Percentiles rank a stretch among this genome's conserved stretches.
phyloP scores from a whole-genome alignment of 2,797 vertebrate genomes.

The Cyclura pinguis region DNA sequence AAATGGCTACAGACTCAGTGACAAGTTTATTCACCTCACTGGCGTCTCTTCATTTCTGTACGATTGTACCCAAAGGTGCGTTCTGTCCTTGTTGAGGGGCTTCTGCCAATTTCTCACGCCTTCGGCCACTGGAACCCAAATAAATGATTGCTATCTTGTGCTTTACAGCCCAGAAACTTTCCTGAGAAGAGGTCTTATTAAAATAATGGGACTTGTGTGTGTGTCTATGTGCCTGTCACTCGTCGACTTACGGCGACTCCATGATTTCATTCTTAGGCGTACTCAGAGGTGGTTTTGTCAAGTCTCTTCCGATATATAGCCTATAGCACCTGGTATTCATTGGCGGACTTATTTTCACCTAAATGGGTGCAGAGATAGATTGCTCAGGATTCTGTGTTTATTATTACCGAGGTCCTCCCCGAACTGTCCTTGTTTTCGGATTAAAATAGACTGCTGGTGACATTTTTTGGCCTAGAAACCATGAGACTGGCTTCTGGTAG shows the following conservation, averaged over 20 bases:
- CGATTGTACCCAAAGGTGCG: background rate
- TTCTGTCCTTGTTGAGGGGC: background rate
- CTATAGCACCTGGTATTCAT: no score
- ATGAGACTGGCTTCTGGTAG: background rate
- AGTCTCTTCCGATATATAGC: no score
- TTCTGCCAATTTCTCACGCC: background rate
- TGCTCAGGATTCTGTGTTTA: background rate
- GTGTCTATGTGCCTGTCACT: no score
- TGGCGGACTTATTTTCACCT: background rate
- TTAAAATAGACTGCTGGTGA: background rate
- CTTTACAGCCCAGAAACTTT: background rate
- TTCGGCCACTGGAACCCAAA: background rate
- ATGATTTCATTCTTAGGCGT: no score
- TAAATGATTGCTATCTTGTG: background rate
- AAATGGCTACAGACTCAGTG: background rate
- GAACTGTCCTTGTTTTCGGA: background rate
- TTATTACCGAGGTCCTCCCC: no score
- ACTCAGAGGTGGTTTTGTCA: no score
- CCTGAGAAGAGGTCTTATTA: background rate
- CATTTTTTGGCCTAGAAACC: background rate
- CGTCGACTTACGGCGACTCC: no score
- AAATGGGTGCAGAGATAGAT: no score
- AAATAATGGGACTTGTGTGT: background rate
- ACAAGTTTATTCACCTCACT: no score
- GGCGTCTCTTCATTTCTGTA: background rate